phyloP scores from a whole-genome alignment of 23 tunicate species.

The Ascidia mentula region DNA sequence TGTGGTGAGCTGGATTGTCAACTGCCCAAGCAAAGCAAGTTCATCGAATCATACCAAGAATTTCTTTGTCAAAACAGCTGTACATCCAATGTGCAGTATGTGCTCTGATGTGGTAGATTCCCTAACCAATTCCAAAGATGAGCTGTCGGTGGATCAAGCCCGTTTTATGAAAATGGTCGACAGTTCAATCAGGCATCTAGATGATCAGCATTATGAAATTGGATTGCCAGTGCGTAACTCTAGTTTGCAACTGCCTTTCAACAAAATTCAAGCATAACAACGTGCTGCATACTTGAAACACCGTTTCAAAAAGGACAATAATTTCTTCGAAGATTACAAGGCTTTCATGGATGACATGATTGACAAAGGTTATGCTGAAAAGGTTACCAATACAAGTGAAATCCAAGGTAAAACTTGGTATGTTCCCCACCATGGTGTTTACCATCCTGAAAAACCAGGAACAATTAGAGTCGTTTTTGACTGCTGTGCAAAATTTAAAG shows the following conservation, averaged over 20 bases:
- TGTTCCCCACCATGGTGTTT: constrained; percentile 44
- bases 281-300: constrained; percentile 13
- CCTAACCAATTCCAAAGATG: constrained; percentile 4
- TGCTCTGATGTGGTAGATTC: constrained; percentile 28
- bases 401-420: constrained; percentile 19
- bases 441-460: constrained; percentile 39
- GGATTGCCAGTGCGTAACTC: constrained; percentile 18
- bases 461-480: constrained; percentile 39
- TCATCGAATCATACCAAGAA: neutral
- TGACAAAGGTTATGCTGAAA: constrained; percentile 34
- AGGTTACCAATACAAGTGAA: neutral
- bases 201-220: constrained; percentile 29
- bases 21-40: constrained; percentile 12
- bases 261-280: constrained; percentile 16
- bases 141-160: constrained; percentile 19
- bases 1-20: constrained; percentile 23
- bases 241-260: constrained; percentile 1
- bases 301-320: neutral
- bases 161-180: constrained; percentile 10
- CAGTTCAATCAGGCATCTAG: constrained; percentile 8
- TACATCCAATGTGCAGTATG: constrained; percentile 15
- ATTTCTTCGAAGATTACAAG: constrained; percentile 22
- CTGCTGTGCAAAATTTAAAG: constrained; percentile 28
- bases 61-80: constrained; percentile 5
- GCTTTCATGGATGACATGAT: constrained; percentile 25